Evolutionary conservation across 2,888 invertebrate genomes (phyloP).

Genomic region (Caenorhabditis zanzibari): DNA sequence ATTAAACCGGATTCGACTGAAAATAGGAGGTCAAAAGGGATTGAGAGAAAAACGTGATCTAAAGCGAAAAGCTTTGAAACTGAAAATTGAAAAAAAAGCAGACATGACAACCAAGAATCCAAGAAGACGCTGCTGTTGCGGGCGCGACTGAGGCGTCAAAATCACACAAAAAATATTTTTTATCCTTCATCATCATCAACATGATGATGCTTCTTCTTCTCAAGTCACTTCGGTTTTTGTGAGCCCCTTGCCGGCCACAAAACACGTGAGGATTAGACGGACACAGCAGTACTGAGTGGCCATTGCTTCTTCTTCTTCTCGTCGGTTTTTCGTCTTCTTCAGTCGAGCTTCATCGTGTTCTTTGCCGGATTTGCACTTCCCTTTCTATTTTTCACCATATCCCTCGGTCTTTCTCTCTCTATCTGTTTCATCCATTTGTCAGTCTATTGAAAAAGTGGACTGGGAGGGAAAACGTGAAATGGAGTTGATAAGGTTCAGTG

Average conservation of each 20-base stretch:
- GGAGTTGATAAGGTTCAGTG: slow-evolving; percentile 27
- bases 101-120: neutral
- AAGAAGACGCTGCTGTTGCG: slow-evolving; percentile 16
- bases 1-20: neutral
- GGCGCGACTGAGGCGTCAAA: slow-evolving; percentile 44
- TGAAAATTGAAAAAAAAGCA: slow-evolving; percentile 19
- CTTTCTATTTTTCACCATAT: slow-evolving; percentile 20
- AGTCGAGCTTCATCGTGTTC: slow-evolving; percentile 29
- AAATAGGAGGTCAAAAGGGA: neutral
- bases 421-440: slow-evolving; percentile 8
- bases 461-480: neutral
- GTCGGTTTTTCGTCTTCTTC: slow-evolving; percentile 14
- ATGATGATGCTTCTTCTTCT: slow-evolving; percentile 36
- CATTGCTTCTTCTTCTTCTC: slow-evolving; percentile 18
- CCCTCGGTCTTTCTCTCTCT: neutral
- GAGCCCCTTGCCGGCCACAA: slow-evolving; percentile 30
- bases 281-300: slow-evolving; percentile 34
- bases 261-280: slow-evolving; percentile 63
- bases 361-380: slow-evolving; percentile 53
- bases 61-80: neutral
- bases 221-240: slow-evolving; percentile 41
- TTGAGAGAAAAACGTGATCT: neutral
- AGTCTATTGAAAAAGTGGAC: slow-evolving; percentile 13
- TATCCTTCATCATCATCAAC: slow-evolving; percentile 50
- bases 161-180: slow-evolving; percentile 52